Evolutionary conservation across 2,113 vertebrate species (phyloP), one percentile per base, ranked within the genome.

Genomic region (Puntigrus tetrazona): DNA sequence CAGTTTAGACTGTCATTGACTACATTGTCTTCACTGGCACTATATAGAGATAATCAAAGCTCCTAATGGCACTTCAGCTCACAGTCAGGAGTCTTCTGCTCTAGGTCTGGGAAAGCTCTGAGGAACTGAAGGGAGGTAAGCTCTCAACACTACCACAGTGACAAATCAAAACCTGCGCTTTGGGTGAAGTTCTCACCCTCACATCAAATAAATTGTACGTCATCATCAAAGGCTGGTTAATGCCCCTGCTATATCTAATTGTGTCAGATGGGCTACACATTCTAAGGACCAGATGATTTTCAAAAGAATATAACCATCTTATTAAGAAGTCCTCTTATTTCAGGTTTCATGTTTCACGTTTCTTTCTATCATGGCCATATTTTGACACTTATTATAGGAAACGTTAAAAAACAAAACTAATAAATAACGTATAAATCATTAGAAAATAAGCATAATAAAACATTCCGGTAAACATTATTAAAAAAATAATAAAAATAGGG

Each of bases 171-270:
- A 78, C 25, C 7, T 38, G 25, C 45, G 7, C 31, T 73, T n/a
- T 79, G 63, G 47, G 13, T 84, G n/a, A 69, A 36, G 34, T 67
- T 47, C 78, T 69, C 31, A 38, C 14, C 5, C 27, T 59, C 22
- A 80, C 27, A 67, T 87, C 45, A 84, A 76, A 86, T 45, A 13
- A 55, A 34, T 14, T 41, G 10, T 65, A 55, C 13, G 8, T 61
- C 59, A 83, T 22, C 50, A 14, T 72, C 38, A 43, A 72, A 72
- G 16, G 61, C 72, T 75, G 14, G 13, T 2, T 73, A 77, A 70
- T 43, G 10, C 27, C 45, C 55, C 27, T 20, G 52, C 41, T 59
- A 45, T n/a, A 36, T 36, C 80, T 74, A 72, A 72, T 85, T 81
- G 77, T 69, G 67, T 52, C 27, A 73, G 50, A 59, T 41, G 20